A percentile compares a stretch with the other conserved stretches of the same genome.
These are phyloP conservation scores for Spodoptera picta DNA, from an alignment of 2,888 invertebrate species.

Conservation along the genomic window DNA sequence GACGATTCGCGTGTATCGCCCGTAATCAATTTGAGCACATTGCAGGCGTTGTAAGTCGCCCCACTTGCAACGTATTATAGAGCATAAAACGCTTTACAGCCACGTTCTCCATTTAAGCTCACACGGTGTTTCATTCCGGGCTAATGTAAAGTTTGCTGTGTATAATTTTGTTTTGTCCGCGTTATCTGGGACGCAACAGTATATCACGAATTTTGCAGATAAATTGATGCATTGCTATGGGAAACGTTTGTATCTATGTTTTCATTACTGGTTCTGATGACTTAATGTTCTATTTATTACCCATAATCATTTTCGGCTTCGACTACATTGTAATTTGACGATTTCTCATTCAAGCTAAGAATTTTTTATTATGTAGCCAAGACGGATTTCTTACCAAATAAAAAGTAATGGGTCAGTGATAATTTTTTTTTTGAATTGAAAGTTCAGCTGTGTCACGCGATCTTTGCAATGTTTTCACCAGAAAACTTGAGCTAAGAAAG, in stretches of 20 bases:
- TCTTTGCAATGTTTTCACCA: neutral
- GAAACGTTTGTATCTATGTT: conserved; percentile 37
- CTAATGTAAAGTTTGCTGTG: conserved; percentile 68
- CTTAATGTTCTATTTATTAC: conserved; percentile 28
- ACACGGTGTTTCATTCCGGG: conserved; percentile 69
- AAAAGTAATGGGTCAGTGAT: no score
- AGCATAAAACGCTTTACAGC: conserved; percentile 70
- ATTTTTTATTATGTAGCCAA: no score
- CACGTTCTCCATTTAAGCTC: conserved; percentile 75
- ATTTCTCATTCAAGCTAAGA: no score
- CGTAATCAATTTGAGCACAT: conserved; percentile 82
- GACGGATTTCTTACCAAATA: no score
- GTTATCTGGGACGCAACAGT: conserved; percentile 67
- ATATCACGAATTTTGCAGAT: conserved; percentile 68
- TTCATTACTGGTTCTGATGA: conserved; percentile 22
- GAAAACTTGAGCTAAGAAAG: neutral
- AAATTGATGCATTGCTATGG: conserved; percentile 45
- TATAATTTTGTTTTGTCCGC: conserved; percentile 70
- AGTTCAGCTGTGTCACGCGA: no score
- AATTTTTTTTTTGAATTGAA: no score
- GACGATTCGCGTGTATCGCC: conserved; percentile 85
- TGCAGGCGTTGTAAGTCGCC: conserved; percentile 76
- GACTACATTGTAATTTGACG: neutral
- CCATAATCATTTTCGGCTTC: conserved; percentile 21
- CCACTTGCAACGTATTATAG: conserved; percentile 79